Evolutionary conservation across 1,140 invertebrate species (phyloP), one percentile per base, ranked within the genome.

Genomic region (Pteromalus puparum): DNA sequence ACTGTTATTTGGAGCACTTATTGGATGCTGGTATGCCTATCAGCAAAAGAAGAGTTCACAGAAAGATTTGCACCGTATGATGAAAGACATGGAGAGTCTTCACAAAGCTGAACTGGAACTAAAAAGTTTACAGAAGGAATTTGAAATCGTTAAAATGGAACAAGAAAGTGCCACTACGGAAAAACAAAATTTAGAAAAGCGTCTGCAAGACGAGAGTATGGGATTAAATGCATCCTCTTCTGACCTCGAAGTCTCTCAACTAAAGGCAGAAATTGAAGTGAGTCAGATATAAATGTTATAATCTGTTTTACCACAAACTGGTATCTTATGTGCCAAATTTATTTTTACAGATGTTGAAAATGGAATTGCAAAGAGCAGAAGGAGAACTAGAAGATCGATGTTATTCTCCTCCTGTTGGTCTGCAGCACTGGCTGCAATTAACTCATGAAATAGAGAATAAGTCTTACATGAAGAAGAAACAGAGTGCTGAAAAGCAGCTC

Each of bases 361-460:
- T 95, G 87, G 97, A 98, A 89, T 93, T 99, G 34, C 95, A 96
- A 87, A 94, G 97, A 42, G 97, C 97, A 13, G 97, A 98, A 92
- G 96, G 96, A 65, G 97, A 98, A 92, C 93, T 98, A 30, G 97
- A 98, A 89, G 97, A 97, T 90, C 94, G 97, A 77, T 97, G 96
- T 90, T 98, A 96, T 97, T 95, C 96, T 13, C 96, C 97, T 1
- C 97, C 98, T 3, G 92, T 95, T 30, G 97, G 97, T n/a, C 93
- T 99, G 10, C 98, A 98, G 89, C 96, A 97, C 85, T 99, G 98
- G 98, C 93, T 99, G 18, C 98, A 99, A 91, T 93, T 99, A 21
- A 99, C 98, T 0, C 97, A 99, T 92, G 98, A 99, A 93, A 94
- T 98, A 81, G 98, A 99, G 93, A 97, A 97, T 91, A 96, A 97